Base-by-base conservation (phyloP, 2,113 vertebrate genomes). In the Muntiacus muntjak region DNA sequence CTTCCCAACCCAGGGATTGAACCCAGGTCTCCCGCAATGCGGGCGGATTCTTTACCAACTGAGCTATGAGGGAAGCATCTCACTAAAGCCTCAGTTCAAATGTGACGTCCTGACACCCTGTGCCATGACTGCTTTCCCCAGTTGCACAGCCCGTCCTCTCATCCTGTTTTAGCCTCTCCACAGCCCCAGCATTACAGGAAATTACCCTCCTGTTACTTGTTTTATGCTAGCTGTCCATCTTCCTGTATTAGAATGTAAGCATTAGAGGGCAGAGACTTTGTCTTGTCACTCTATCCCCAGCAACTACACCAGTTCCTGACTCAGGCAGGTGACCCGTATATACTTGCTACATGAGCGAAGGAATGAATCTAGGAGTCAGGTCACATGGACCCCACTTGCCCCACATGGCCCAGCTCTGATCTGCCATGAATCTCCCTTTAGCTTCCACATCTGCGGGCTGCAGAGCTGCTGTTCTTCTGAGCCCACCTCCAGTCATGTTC, bases 291-390 rank as follows among this genome's bases (percentile, higher is more conserved):
- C 14, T 10, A 7, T 25, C 47, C 26, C 36, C 33, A 55, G 36
- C 10, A 19, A 26, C 47, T 43, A 19, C 33, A 3, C n/a, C 16
- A 4, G 6, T 55, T 60, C 26, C 52, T 8, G 33, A 55, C 21
- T 16, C 21, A 3, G 0, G 12, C 33, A 67, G 43, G 74, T 21
- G 83, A 26, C 52, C 11, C 6, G 4, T 1, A 21, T 1, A 5
- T 10, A 50, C 21, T 7, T 82, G 50, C 12, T 40, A 30, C 74
- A 47, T 25, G 57, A 54, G 17, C 3, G 14, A 64, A 47, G 76
- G 4, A 19, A 36, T 10, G 15, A 17, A 19, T 52, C 28, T 26
- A 13, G 52, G 21, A 86, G 36, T 6, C 45, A 74, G 25, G 84
- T 45, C 30, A 25, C 7, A 3, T 6, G n/a, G 33, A 21, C 50